A percentile compares a stretch with the other conserved stretches of the same genome.
These are phyloP conservation scores for Girardinus metallicus DNA, from an alignment of 2,797 vertebrate genomes.

Conservation along the genomic window DNA sequence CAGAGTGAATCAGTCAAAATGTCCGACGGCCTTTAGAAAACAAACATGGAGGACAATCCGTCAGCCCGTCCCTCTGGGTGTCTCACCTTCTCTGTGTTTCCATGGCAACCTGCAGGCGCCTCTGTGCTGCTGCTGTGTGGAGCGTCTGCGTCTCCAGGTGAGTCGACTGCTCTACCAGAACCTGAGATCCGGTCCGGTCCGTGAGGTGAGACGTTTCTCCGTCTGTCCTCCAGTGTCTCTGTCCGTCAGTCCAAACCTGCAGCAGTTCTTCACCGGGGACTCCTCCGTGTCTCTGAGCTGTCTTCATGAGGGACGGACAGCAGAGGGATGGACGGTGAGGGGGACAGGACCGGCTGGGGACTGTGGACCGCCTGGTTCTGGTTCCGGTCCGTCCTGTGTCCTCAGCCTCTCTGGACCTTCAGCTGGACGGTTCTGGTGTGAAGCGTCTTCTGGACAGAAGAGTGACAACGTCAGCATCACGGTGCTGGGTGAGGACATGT, in stretches of 20 bases:
- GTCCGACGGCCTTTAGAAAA: too few relatives aligned
- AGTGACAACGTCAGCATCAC: slow-evolving; percentile 1
- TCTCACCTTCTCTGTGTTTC: not conserved
- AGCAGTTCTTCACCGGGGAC: slow-evolving; percentile 3
- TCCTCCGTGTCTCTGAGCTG: slow-evolving; percentile 3
- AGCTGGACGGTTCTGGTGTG: slow-evolving; percentile 4
- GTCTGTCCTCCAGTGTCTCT: slow-evolving; percentile 2
- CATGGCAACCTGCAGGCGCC: not conserved
- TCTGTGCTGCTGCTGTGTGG: not conserved
- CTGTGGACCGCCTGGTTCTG: not conserved
- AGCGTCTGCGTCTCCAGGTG: not conserved
- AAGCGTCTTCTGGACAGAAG: not conserved
- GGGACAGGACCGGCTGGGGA: not conserved
- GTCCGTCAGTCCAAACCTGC: not conserved
- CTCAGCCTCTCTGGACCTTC: not conserved
- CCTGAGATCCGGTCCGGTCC: not conserved
- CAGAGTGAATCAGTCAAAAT: too few relatives aligned
- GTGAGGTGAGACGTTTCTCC: not conserved
- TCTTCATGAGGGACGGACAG: not conserved
- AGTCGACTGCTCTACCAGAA: not conserved
- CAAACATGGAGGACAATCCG: too few relatives aligned
- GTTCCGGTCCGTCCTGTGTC: not conserved
- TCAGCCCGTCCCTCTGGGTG: not conserved
- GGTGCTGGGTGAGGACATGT: not conserved
- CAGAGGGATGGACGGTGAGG: slow-evolving; percentile 4